Evolutionary conservation across 37 sponge, comb jelly and placozoan genomes (phyloP).

Genomic region (Cliona cf. orientalis): DNA sequence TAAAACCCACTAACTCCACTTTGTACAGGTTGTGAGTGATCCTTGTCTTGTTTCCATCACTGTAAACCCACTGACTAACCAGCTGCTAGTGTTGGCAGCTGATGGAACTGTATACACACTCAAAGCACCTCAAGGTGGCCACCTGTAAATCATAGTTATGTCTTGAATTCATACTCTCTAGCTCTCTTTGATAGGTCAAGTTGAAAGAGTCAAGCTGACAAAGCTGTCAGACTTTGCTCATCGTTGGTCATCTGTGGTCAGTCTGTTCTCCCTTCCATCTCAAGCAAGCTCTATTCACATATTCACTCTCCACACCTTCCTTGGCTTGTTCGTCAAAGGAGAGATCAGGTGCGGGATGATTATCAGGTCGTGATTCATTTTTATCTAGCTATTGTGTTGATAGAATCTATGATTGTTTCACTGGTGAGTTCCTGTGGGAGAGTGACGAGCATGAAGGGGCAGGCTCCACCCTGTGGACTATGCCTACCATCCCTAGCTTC

Average conservation of each 20-base stretch:
- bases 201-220: not conserved
- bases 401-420: constrained; percentile 65
- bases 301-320: constrained; percentile 54
- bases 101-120: constrained; percentile 1
- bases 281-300: constrained; percentile 10
- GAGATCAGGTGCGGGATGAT: constrained; percentile 60
- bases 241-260: not conserved
- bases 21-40: constrained; percentile 11
- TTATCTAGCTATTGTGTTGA: no score
- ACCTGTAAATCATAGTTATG: no score
- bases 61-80: constrained; percentile 24
- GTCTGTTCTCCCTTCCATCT: constrained; percentile 15
- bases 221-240: constrained; percentile 8
- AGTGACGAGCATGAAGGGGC: constrained; percentile 63
- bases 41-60: constrained; percentile 30
- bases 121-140: not conserved
- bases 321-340: constrained; percentile 58
- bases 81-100: constrained; percentile 39
- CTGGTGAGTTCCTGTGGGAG: constrained; percentile 77
- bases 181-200: not conserved
- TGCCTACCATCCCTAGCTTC: not conserved
- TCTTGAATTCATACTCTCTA: not conserved
- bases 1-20: no score
- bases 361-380: no score
- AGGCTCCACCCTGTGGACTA: constrained; percentile 25